These are phyloP conservation scores for Pterophyllum scalare DNA, from an alignment of 2,113 vertebrate species.

Conservation along the genomic window DNA sequence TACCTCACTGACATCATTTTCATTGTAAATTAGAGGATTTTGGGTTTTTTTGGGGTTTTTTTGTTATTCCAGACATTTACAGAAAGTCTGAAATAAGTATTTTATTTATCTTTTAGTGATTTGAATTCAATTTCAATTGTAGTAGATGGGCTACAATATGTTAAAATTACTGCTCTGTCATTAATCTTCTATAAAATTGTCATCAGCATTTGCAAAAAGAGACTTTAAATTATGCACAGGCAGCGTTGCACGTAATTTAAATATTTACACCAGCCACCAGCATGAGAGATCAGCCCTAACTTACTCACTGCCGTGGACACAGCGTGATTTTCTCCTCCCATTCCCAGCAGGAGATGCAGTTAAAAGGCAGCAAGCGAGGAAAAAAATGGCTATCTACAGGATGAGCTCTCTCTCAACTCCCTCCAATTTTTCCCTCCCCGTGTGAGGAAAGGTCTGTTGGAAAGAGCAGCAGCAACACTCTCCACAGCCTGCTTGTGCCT, in stretches of 20 bases:
- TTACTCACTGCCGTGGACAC: slow-evolving; percentile 28
- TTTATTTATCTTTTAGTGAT: background rate
- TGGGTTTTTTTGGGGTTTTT: too few relatives aligned
- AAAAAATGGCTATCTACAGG: slow-evolving; percentile 35
- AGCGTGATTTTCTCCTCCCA: slow-evolving; percentile 14
- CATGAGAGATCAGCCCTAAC: slow-evolving; percentile 1
- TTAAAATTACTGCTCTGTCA: background rate
- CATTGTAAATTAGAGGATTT: background rate
- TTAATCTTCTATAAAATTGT: slow-evolving; percentile 18
- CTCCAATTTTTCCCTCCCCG: slow-evolving; percentile 26
- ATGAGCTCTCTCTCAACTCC: slow-evolving; percentile 22
- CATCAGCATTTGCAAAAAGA: slow-evolving; percentile 10
- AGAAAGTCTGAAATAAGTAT: background rate
- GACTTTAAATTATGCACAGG: background rate
- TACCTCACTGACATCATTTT: background rate
- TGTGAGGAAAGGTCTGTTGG: slow-evolving; percentile 44
- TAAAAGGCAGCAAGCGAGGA: slow-evolving; percentile 44
- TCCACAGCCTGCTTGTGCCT: slow-evolving; percentile 38
- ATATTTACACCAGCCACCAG: slow-evolving; percentile 32
- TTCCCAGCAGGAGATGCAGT: slow-evolving; percentile 40
- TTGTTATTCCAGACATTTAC: background rate
- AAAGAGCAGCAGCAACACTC: slow-evolving; percentile 40
- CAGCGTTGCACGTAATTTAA: background rate
- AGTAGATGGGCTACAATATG: background rate
- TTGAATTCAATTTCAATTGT: background rate